A percentile compares a stretch with the other conserved stretches of the same genome.
These are phyloP conservation scores for Lichenostomus cassidix DNA, from an alignment of 2,113 vertebrate species.

Conservation along the genomic window DNA sequence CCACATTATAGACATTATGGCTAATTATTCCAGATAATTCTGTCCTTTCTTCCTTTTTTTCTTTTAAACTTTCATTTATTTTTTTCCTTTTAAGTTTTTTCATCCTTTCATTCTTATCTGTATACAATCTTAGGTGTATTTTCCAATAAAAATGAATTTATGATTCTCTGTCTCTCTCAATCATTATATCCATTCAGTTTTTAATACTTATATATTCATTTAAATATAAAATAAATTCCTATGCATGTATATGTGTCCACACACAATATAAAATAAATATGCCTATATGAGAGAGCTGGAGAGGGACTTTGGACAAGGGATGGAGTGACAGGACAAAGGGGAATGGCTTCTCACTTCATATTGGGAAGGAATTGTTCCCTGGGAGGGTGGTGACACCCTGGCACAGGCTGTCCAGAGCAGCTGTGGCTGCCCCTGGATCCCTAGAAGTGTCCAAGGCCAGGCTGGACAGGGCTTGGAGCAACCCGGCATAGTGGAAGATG, in stretches of 20 bases:
- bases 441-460: background rate
- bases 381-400: fast-evolving
- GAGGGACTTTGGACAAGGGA: background rate
- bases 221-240: background rate
- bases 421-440: background rate
- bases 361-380: background rate
- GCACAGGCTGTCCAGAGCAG: background rate
- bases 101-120: background rate
- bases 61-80: background rate
- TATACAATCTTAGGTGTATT: background rate
- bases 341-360: background rate
- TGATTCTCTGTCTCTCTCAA: background rate
- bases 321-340: background rate
- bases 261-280: background rate
- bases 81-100: background rate
- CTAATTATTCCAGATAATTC: background rate
- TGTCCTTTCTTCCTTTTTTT: background rate
- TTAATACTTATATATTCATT: background rate
- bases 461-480: fast-evolving
- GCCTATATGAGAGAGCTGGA: too few relatives aligned
- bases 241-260: background rate
- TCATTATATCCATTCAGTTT: background rate
- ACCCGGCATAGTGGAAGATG: fast-evolving
- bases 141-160: background rate
- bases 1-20: background rate